phyloP scores from a whole-genome alignment of 2,888 invertebrate genomes.

The Microctonus hyperodae region DNA sequence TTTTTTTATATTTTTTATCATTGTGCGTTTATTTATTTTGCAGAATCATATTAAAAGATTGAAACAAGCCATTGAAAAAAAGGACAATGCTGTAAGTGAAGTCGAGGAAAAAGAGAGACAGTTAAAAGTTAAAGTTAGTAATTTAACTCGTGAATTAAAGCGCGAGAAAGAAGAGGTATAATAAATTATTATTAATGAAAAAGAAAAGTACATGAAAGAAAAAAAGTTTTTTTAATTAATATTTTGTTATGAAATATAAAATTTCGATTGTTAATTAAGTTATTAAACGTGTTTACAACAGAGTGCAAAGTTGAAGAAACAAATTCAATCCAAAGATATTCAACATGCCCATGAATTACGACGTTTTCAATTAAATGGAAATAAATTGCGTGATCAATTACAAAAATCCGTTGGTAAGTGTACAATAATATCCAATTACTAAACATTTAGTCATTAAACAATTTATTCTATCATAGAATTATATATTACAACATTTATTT shows the following conservation, averaged over 20 bases:
- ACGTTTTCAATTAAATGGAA: slow-evolving; percentile 42
- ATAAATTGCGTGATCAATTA: slow-evolving; percentile 47
- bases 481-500: not conserved
- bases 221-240: not conserved
- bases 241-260: slow-evolving; percentile 9
- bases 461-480: too few species aligned
- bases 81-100: slow-evolving; percentile 38
- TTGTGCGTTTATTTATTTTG: not conserved
- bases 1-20: not conserved
- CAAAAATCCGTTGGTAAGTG: slow-evolving; percentile 46
- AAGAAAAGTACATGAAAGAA: not conserved
- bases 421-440: not conserved
- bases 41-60: slow-evolving; percentile 48
- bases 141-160: slow-evolving; percentile 42
- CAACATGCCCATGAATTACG: slow-evolving; percentile 50
- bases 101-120: slow-evolving; percentile 45
- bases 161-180: slow-evolving; percentile 47
- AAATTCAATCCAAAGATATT: slow-evolving; percentile 45
- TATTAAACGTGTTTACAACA: slow-evolving; percentile 12
- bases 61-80: slow-evolving; percentile 45
- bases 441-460: too few species aligned
- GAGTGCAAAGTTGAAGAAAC: slow-evolving; percentile 46
- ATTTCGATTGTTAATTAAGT: too few species aligned
- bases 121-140: slow-evolving; percentile 42
- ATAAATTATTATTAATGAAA: too few species aligned